Evolutionary conservation across 1,140 invertebrate genomes (phyloP), one percentile per base, ranked within the genome.

Genomic region (Catajapyx aquilonaris): DNA sequence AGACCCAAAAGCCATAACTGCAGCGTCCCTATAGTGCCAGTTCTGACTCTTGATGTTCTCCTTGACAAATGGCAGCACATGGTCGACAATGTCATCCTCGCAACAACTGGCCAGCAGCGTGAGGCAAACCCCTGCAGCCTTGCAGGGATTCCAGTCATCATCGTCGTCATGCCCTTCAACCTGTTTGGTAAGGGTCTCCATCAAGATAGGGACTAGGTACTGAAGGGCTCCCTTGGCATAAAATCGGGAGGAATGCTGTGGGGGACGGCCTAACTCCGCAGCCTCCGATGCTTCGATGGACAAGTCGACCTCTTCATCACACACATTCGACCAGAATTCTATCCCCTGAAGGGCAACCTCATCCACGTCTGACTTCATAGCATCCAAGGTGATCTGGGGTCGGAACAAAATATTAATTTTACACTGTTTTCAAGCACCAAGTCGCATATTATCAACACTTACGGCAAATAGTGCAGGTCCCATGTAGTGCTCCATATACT

Each of bases 311-410:
- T 99, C 95, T 62, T 97, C 94, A 61, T 99, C 95, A 52, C 93
- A 94, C 0, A 98, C 93, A 52, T 94, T 97, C 0, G 93, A 98
- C 95, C 95, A 99, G 62, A 99, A 99, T 59, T 99, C 95, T 59
- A 99, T 98, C 44, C 95, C 95, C 63, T 99, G 95, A 28, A 99
- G 64, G 19, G 88, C 78, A 31, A 99, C 79, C 46, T 96, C 88
- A 62, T 97, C 90, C 39, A 80, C 74, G 31, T 91, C 84, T 25
- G 81, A 87, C 60, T 93, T 94, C 87, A 99, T 99, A 11, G 94
- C 93, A 60, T 95, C 86, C 53, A 98, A 64, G 11, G 95, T 96
- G 41, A 99, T 98, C 73, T 79, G 48, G 13, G 23, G 13, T 9
- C 7, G 23, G 13, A 13, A 28, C 13, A 13, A 28, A 28, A 28